Percentiles rank a stretch among this genome's conserved stretches.
phyloP scores from a whole-genome alignment of 2,888 invertebrate species.

The Euproctis similis region DNA sequence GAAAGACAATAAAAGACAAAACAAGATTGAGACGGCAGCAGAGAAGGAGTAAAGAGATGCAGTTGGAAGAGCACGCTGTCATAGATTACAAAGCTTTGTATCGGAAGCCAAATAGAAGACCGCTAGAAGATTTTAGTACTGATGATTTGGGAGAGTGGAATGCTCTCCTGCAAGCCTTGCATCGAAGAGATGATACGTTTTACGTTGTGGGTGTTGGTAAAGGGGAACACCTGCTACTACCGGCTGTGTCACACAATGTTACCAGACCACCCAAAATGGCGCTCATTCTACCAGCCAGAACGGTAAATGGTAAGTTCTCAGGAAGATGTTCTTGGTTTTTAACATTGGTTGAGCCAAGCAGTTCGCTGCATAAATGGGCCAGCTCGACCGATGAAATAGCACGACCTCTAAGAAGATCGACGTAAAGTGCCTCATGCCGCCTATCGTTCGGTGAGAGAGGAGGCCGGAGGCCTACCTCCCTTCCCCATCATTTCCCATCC shows the following conservation, averaged over 20 bases:
- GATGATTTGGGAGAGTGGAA: constrained; percentile 63
- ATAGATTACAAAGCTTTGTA: constrained; percentile 53
- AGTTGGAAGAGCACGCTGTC: constrained; percentile 45
- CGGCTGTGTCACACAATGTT: constrained; percentile 90
- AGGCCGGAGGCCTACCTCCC: too few species aligned
- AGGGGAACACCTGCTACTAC: constrained; percentile 90
- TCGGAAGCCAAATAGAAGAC: constrained; percentile 44
- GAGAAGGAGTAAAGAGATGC: constrained; percentile 51
- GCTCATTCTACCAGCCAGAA: constrained; percentile 88
- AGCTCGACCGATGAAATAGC: too few species aligned
- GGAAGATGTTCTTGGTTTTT: too few species aligned
- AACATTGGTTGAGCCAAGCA: too few species aligned
- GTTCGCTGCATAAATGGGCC: too few species aligned
- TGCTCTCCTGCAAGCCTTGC: constrained; percentile 59
- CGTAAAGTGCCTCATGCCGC: too few species aligned
- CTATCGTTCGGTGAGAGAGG: too few species aligned
- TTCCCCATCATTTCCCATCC: too few species aligned
- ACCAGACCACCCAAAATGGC: constrained; percentile 94
- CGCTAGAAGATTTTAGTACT: constrained; percentile 46
- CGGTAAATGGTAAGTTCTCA: constrained; percentile 80
- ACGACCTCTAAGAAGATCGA: too few species aligned
- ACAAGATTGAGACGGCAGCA: constrained; percentile 48
- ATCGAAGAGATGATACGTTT: constrained; percentile 92
- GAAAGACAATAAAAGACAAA: constrained; percentile 44
- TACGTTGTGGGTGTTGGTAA: constrained; percentile 94